A percentile compares a stretch with the other conserved stretches of the same genome.
Conservation (phyloP, 2,113 vertebrate genomes). For the Pagrus major region DNA sequence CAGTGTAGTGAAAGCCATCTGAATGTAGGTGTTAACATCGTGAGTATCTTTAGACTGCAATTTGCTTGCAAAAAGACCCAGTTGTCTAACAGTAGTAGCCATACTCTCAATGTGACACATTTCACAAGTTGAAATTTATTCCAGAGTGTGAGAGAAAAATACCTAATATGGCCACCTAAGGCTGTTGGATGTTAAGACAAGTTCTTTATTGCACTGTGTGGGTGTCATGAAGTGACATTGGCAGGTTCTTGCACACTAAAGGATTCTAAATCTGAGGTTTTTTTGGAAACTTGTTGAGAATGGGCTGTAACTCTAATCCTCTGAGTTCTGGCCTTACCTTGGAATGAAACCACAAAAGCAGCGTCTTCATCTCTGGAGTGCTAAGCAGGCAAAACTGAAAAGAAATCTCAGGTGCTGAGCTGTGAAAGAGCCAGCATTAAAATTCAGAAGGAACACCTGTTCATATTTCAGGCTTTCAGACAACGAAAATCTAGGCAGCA, state of each 20-base stretch:
- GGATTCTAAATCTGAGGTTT: neutral
- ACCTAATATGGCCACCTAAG: neutral
- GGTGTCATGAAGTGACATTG: slow-evolving; percentile 10
- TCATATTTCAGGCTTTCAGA: slow-evolving; percentile 52
- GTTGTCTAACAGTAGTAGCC: neutral
- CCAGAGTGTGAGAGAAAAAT: neutral
- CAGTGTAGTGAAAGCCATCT: neutral
- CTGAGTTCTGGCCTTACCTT: slow-evolving; percentile 24
- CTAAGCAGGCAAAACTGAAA: slow-evolving; percentile 28
- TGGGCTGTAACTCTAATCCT: slow-evolving; percentile 15
- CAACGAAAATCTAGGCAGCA: slow-evolving; percentile 43
- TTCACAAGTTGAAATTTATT: neutral
- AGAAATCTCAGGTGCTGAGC: slow-evolving; percentile 38
- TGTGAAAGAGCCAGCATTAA: slow-evolving; percentile 41
- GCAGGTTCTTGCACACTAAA: neutral
- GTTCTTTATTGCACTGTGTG: slow-evolving; percentile 7
- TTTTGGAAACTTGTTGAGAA: neutral
- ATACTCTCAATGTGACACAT: neutral
- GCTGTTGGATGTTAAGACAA: neutral
- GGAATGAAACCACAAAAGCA: slow-evolving; percentile 44
- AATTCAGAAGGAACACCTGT: slow-evolving; percentile 60
- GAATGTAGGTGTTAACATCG: neutral
- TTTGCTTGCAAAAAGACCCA: neutral
- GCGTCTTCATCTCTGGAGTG: slow-evolving; percentile 31
- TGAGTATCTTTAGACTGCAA: neutral